Percentiles rank a stretch among this genome's conserved stretches.
These are phyloP conservation scores for Chroicocephalus ridibundus DNA, from an alignment of 2,113 vertebrate species.

Conservation along the genomic window DNA sequence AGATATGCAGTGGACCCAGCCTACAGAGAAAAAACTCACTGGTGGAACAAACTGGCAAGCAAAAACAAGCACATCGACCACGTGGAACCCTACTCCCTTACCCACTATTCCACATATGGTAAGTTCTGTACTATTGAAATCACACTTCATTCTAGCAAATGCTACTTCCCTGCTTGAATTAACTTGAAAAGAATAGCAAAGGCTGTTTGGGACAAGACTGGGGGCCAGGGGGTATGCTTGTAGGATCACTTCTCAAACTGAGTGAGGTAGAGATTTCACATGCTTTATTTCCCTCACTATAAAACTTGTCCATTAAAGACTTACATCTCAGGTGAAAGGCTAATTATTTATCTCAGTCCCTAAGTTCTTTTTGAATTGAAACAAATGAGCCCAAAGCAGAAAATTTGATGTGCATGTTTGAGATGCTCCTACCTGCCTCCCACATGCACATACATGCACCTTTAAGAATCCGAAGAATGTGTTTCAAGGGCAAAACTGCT, in stretches of 20 bases:
- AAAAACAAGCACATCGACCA: slow-evolving; percentile 84
- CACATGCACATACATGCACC: too few species aligned
- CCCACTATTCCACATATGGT: slow-evolving; percentile 85
- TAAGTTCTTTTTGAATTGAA: background rate
- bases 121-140: slow-evolving; percentile 26
- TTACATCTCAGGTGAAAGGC: background rate
- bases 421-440: background rate
- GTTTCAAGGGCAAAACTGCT: background rate
- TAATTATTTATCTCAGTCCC: background rate
- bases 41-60: slow-evolving; percentile 89
- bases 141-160: background rate
- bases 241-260: background rate
- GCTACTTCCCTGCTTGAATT: background rate
- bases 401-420: background rate
- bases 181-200: background rate
- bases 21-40: slow-evolving; percentile 85
- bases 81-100: slow-evolving; percentile 83
- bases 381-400: background rate
- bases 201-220: background rate
- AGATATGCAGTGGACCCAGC: slow-evolving; percentile 85
- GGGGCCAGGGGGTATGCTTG: background rate
- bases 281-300: background rate
- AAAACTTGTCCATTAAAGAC: background rate
- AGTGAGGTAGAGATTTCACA: background rate
- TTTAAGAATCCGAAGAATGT: background rate